Evolutionary conservation across 2,888 invertebrate genomes (phyloP), one percentile per base, ranked within the genome.

Genomic region (Cephus pygmeus): DNA sequence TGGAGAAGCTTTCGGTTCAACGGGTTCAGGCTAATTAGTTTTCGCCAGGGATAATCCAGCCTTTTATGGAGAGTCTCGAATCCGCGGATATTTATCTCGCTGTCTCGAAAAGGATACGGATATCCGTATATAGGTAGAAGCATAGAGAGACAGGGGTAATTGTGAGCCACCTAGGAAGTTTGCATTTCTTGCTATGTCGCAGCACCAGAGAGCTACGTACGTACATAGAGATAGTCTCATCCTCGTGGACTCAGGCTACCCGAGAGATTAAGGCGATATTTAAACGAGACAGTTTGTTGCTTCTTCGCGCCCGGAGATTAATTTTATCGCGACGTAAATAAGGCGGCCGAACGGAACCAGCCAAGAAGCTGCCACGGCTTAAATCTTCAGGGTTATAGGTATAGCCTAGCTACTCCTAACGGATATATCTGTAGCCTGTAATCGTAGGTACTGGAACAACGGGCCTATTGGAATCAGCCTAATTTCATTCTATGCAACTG

Each of bases 191-290:
- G 69, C 69, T n/a, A 34, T 73, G 74, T 31, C n/a, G 74, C 34
- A n/a, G 74, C 23, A n/a, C 30, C 74, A n/a, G 74, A 34, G 74
- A 23, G 34, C 31, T 73, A 23, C 23, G n/a, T 34, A 68, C 33
- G 15, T 73, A n/a, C 11, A 68, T 69, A 69, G 15, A 23, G 35
- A 76, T 73, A 36, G 69, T 71, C 33, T 23, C 56, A 56, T 9
- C 56, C 56, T 23, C 56, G 56, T 56, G 56, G 56, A 56, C 56
- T 56, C 23, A 23, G 56, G 71, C 71, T 71, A 56, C 56, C 56
- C 56, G 56, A 56, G 79, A 86, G 87, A 88, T 88, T 87, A 88
- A 84, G 86, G 79, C 84, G 86, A 86, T 87, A 88, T 87, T 88
- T 86, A 87, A 87, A 86, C 84, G 82, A 79, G 80, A 77, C 78